Percentiles rank a stretch among this genome's conserved stretches.
These are phyloP conservation scores for Acanthacorydalis orientalis DNA, from an alignment of 2,888 invertebrate species.

Conservation along the genomic window DNA sequence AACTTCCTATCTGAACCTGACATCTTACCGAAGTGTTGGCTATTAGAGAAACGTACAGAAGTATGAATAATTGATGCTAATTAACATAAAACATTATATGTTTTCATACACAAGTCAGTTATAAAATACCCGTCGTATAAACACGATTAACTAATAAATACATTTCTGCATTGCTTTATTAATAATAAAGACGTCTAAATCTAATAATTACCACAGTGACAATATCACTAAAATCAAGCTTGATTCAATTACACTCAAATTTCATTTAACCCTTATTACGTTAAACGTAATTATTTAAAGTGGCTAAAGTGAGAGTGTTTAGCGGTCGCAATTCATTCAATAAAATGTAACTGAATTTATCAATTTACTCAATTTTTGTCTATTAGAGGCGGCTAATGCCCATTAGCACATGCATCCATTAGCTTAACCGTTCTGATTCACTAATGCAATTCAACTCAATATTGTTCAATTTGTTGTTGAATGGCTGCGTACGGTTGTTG, in stretches of 20 bases:
- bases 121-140: too few species aligned
- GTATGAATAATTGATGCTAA: too few species aligned
- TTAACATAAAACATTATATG: too few species aligned
- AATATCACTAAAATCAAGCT: too few species aligned
- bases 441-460: slow-evolving; percentile 31
- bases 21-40: too few species aligned
- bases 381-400: slow-evolving; percentile 28
- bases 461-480: slow-evolving; percentile 23
- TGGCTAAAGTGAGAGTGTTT: not conserved
- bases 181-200: too few species aligned
- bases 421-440: slow-evolving; percentile 31
- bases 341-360: slow-evolving; percentile 26
- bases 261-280: not conserved
- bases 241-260: not conserved
- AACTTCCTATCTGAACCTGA: too few species aligned
- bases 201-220: too few species aligned
- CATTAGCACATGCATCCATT: slow-evolving; percentile 24
- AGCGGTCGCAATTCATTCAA: slow-evolving; percentile 5
- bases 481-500: not conserved
- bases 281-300: not conserved
- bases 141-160: too few species aligned
- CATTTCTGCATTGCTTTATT: too few species aligned
- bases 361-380: slow-evolving; percentile 34
- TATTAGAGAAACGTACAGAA: too few species aligned
- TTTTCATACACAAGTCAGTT: too few species aligned